Evolutionary conservation across 2,888 invertebrate genomes (phyloP), one percentile per base, ranked within the genome.

Genomic region (Heliconius ismenius): DNA sequence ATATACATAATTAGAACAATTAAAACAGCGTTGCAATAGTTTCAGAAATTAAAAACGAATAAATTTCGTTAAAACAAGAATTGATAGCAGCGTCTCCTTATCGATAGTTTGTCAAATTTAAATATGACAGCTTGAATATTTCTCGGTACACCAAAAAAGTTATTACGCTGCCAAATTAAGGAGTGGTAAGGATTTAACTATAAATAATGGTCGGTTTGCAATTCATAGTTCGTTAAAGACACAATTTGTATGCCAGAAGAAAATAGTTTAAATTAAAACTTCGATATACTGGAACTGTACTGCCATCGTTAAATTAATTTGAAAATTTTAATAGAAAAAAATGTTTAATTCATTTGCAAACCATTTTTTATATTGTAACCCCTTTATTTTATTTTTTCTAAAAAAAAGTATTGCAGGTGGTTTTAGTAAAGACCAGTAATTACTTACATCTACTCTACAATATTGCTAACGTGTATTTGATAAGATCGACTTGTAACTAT

Each of bases 201-300:
- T 2, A 70, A 70, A 70, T 32, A 58, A 70, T 18, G 28, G n/a
- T 70, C 32, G 69, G 73, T 73, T 73, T 73, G 73, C 73, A 73
- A 73, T 73, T 73, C 73, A 73, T 73, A 39, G 39, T 62, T 73
- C 73, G 73, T 73, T 73, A 62, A 73, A 62, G 43, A 73, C 24
- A 43, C 62, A 58, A 62, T 36, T 73, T 43, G 62, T 73, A 43
- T 62, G 73, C 73, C 73, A 73, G 69, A 32, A 62, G 11, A 4
- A 24, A 26, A 73, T 73, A 73, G 15, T 26, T 54, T 24, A 58
- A 73, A 62, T 73, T 43, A 73, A 73, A 39, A 62, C n/a, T n/a
- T 32, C 32, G n/a, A 58, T 70, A 49, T 58, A 58, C 15, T 28
- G 32, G 28, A 32, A 58, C 7, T 2, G 13, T 67, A n/a, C 0